Percentiles rank a stretch among this genome's conserved stretches.
Conservation (phyloP, 2,797 vertebrate genomes). For the Micromesistius poutassou region DNA sequence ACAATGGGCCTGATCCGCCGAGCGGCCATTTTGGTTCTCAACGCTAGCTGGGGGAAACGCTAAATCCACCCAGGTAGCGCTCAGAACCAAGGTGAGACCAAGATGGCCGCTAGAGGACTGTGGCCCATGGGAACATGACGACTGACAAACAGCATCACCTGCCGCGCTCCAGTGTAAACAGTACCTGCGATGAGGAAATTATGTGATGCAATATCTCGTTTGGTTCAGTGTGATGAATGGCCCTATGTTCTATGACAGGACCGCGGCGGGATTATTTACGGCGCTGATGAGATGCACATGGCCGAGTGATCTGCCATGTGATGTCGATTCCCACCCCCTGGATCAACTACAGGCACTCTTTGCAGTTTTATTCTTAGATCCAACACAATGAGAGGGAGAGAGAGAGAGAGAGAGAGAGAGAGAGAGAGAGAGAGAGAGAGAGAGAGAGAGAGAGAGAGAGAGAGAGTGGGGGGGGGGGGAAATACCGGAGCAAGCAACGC, state of each 20-base stretch:
- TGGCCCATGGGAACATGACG: not conserved
- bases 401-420: constrained; percentile 1
- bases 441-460: constrained; percentile 5
- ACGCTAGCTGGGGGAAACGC: not conserved
- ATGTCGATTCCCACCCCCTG: constrained; percentile 13
- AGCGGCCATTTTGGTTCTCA: not conserved
- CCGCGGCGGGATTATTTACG: constrained; percentile 18
- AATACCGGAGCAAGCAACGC: not conserved
- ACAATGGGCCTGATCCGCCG: not conserved
- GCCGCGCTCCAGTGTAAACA: not conserved
- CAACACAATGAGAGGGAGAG: constrained; percentile 4
- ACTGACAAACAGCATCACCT: not conserved
- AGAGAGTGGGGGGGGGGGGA: not conserved
- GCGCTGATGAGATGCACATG: constrained; percentile 23
- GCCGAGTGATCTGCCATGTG: constrained; percentile 24
- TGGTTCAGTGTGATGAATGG: not conserved
- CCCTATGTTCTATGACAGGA: not conserved
- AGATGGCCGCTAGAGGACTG: not conserved
- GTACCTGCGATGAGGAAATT: constrained; percentile 1
- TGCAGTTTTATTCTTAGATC: constrained; percentile 4
- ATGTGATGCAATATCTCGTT: not conserved
- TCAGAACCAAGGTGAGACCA: not conserved
- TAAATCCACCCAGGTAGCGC: not conserved
- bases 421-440: constrained; percentile 11
- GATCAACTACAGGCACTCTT: not conserved